Base-by-base conservation (phyloP, 2,113 vertebrate species). In the Psammodynastes pulverulentus region DNA sequence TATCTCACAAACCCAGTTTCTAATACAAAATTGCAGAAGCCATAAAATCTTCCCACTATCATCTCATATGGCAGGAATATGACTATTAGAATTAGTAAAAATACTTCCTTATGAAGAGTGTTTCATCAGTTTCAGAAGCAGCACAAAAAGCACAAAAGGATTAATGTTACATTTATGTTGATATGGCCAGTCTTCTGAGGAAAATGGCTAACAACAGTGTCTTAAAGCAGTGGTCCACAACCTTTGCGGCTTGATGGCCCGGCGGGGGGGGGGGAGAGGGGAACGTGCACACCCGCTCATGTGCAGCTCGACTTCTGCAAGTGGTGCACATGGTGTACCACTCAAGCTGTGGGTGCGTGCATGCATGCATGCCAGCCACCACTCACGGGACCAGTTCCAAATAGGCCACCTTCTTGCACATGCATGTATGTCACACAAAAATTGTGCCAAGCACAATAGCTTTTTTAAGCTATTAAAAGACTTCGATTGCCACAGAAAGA, bases 231-330 rank as follows among this genome's bases (percentile, higher is more conserved):
- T 26, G 56, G 24, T 26, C 8, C 56, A 26, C 26, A 62, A 26
- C 54, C 9, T 58, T 26, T 62, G 58, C 10, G 10, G 10, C 26
- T 29, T 26, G 7, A 2, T 2, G 9, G 58, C 26, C 26, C 1
- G 1, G 58, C 0, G 1, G 8, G 4, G 51, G 51, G 54, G n/a
- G 3, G 3, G 1, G 58, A 12, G 3, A 29, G 1, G 9, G 26
- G 56, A 12, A 62, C 1, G 4, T 29, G 9, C 9, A 10, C 24
- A 12, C 26, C 8, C 26, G 1, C 53, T 54, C 6, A 6, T 23
- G 9, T 58, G 56, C 9, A 29, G 9, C 56, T 58, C 26, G 8
- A 29, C 56, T 58, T 58, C 24, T 29, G 29, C 26, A 13, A 62
- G 10, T 13, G 58, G 58, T n/a, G 4, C 10, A n/a, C 58, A n/a